phyloP scores from a whole-genome alignment of 37 sponge, comb jelly and placozoan genomes.

The Axinella damicornis region DNA sequence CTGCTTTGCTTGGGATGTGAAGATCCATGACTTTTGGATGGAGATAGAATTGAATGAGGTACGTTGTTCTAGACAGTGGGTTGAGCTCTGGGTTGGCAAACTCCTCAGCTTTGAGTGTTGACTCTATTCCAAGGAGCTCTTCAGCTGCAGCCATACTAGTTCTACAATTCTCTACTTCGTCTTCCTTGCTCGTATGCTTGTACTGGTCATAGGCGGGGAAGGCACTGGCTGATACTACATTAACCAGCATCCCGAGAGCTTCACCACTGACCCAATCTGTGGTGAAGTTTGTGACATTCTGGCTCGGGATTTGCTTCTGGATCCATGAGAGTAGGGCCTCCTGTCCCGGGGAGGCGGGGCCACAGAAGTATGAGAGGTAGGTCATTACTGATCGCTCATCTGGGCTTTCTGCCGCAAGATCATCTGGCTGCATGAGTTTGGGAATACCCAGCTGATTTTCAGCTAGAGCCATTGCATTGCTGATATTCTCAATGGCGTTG shows the following conservation, averaged over 20 bases:
- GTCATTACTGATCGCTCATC: slow-evolving; percentile 85
- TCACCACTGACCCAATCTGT: slow-evolving; percentile 81
- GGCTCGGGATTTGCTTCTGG: slow-evolving; percentile 47
- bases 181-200: slow-evolving; percentile 10
- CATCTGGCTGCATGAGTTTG: slow-evolving; percentile 50
- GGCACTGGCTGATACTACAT: slow-evolving; percentile 49
- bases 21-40: neutral
- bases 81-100: no score
- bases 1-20: slow-evolving; percentile 30
- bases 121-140: slow-evolving; percentile 60
- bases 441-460: slow-evolving; percentile 74
- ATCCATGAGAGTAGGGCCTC: no score
- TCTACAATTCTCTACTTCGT: slow-evolving; percentile 30
- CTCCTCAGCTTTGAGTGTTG: slow-evolving; percentile 65
- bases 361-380: slow-evolving; percentile 86
- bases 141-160: slow-evolving; percentile 77
- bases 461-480: slow-evolving; percentile 74
- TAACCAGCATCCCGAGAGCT: slow-evolving; percentile 67
- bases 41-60: slow-evolving; percentile 79
- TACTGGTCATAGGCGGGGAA: slow-evolving; percentile 59
- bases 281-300: slow-evolving; percentile 42
- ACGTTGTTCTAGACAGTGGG: slow-evolving; percentile 90
- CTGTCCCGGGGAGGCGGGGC: slow-evolving; percentile 60
- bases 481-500: slow-evolving; percentile 55
- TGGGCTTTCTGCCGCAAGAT: slow-evolving; percentile 54